phyloP scores from a whole-genome alignment of 2,113 vertebrate genomes.

The Ammospiza caudacuta region DNA sequence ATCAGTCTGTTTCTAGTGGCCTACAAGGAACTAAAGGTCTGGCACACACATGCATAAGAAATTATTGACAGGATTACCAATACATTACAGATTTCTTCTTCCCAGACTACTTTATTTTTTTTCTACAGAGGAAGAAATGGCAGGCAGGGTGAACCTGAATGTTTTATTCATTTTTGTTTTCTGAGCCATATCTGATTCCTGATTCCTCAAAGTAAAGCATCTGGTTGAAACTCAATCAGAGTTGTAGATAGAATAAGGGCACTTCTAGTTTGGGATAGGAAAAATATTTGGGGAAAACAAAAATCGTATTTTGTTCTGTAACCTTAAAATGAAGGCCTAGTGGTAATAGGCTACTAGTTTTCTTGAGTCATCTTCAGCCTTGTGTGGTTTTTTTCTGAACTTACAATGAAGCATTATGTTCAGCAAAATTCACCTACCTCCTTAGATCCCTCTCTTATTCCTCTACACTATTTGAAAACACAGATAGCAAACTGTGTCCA shows the following conservation, averaged over 20 bases:
- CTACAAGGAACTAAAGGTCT: background rate
- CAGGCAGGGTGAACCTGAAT: background rate
- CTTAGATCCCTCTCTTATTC: background rate
- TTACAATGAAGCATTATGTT: background rate
- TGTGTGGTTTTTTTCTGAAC: accelerated
- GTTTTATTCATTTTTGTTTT: background rate
- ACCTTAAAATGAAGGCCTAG: background rate
- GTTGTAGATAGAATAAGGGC: background rate
- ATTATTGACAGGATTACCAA: background rate
- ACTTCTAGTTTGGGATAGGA: background rate
- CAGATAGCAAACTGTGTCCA: background rate
- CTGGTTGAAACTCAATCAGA: background rate
- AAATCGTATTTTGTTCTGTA: background rate
- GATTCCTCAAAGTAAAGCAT: background rate
- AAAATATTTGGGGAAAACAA: background rate
- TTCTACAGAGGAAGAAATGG: background rate
- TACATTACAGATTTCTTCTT: background rate
- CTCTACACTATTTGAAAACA: background rate
- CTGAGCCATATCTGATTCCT: background rate
- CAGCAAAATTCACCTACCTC: background rate
- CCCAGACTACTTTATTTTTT: background rate
- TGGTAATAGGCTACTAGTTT: background rate
- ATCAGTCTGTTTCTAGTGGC: background rate
- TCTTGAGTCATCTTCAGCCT: background rate
- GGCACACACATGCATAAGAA: background rate